Percentiles rank a stretch among this genome's conserved stretches.
Conservation (phyloP, 2,113 vertebrate species). For the Accipiter cooperii region DNA sequence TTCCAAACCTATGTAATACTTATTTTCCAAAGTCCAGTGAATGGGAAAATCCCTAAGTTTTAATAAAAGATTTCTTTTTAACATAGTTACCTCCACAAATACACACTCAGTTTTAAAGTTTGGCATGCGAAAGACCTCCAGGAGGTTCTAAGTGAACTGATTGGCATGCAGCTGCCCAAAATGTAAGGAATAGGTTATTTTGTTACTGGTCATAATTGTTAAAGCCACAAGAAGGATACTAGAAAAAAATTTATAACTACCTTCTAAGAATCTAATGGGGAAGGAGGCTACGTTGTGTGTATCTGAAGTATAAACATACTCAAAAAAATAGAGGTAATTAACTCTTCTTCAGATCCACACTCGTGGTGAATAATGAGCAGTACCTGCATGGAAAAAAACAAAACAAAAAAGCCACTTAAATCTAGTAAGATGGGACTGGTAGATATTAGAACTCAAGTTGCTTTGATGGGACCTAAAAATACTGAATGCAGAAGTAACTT, state of each 20-base stretch:
- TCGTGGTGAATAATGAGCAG: constrained; percentile 83
- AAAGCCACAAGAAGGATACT: constrained; percentile 81
- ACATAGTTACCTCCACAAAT: constrained; percentile 77
- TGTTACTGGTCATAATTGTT: constrained; percentile 73
- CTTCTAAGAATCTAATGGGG: constrained; percentile 83
- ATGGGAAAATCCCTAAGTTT: constrained; percentile 25
- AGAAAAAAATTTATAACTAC: constrained; percentile 78
- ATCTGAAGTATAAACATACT: constrained; percentile 84
- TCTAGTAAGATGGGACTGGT: constrained; percentile 81
- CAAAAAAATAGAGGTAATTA: constrained; percentile 84
- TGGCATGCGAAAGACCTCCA: constrained; percentile 81
- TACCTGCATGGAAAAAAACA: constrained; percentile 82
- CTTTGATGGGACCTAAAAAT: constrained; percentile 70
- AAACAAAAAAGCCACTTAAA: constrained; percentile 84
- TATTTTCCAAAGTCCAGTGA: constrained; percentile 12
- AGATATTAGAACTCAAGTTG: constrained; percentile 74
- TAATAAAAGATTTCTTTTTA: constrained; percentile 60
- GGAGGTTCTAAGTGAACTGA: constrained; percentile 78
- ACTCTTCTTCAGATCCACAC: constrained; percentile 85
- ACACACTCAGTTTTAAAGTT: constrained; percentile 68
- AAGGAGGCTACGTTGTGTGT: constrained; percentile 82
- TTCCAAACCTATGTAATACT: constrained; percentile 21
- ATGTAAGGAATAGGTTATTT: constrained; percentile 68
- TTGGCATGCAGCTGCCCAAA: constrained; percentile 77
- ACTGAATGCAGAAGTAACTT: constrained; percentile 64